Base-by-base conservation (phyloP, 1,140 invertebrate genomes). In the Drosophila kikkawai region DNA sequence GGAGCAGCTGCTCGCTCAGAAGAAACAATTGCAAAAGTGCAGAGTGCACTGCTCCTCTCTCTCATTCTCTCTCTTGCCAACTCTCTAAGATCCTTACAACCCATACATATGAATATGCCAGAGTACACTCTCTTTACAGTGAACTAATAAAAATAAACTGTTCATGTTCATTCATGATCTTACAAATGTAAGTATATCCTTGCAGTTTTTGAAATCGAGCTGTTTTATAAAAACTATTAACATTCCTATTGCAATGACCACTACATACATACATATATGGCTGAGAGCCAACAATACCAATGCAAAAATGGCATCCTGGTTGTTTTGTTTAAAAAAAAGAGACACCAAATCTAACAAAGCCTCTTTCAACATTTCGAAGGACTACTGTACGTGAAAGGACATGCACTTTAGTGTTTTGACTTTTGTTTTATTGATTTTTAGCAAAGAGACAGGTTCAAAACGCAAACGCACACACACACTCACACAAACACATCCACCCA, bases 401-500 rank as follows among this genome's bases (percentile, higher is more conserved):
- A 44, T 78, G 44, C 51, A 53, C 26, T 53, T 60, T 79, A 36
- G 65, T 79, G 77, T 74, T 80, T 79, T 34, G 68, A 80, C 69
- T 80, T 74, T 80, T 79, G 77, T 42, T 74, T 66, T 79, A 79
- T 79, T 79, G 77, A 79, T 79, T 79, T 79, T 79, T 79, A 73
- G 77, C 67, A 41, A 64, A 42, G 60, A 55, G 66, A 79, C 76
- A 79, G 77, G 76, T 79, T 79, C 77, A 77, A 50, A 59, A 78
- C 74, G 44, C 47, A 45, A 22, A 76, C 56, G 8, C 51, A 45
- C 47, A 39, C 32, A 68, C 41, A 32, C 19, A 66, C 45, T 39
- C 32, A 32, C 56, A 68, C 55, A 32, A n/a, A 39, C 11, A 26
- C 12, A 50, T 5, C 47, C 47, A 29, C 47, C 47, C 73, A 26